A percentile compares a stretch with the other conserved stretches of the same genome.
Evolutionary conservation across 2,797 vertebrate species (phyloP).

Genomic region (Sarcophilus harrisii): DNA sequence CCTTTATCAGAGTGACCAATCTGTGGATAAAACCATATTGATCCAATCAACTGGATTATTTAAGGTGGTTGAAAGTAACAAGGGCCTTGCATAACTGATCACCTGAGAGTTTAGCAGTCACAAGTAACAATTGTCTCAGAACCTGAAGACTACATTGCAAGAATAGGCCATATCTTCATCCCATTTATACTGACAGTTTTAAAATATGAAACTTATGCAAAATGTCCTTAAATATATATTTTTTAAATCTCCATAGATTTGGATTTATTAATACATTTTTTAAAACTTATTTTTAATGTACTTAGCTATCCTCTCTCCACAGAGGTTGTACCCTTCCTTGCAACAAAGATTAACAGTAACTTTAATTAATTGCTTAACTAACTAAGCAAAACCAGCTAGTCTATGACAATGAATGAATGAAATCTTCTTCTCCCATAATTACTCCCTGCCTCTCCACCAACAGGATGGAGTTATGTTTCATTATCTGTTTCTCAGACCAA

Average conservation of each 20-base stretch:
- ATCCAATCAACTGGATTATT: constrained; percentile 50
- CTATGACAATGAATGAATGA: not conserved
- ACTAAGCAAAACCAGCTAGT: not conserved
- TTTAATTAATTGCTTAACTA: not conserved
- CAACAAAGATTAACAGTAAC: not conserved
- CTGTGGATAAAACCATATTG: constrained; percentile 57
- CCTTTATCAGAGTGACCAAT: constrained; percentile 61
- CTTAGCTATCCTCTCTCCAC: not conserved
- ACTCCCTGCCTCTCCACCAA: not conserved
- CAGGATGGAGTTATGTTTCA: not conserved
- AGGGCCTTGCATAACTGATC: constrained; percentile 13
- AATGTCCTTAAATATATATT: not conserved
- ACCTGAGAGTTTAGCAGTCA: not conserved
- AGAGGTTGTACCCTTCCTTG: not conserved
- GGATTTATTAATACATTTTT: not conserved
- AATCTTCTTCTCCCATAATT: not conserved
- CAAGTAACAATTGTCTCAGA: not conserved
- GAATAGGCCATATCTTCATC: fast-evolving
- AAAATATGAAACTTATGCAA: not conserved
- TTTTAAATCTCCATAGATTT: not conserved
- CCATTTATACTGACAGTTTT: not conserved
- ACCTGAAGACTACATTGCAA: not conserved
- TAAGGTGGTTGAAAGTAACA: constrained; percentile 55
- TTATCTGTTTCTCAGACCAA: not conserved
- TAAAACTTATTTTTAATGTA: not conserved